Evolutionary conservation across 2,113 vertebrate genomes (phyloP), one percentile per base, ranked within the genome.

Genomic region (Solea senegalensis): DNA sequence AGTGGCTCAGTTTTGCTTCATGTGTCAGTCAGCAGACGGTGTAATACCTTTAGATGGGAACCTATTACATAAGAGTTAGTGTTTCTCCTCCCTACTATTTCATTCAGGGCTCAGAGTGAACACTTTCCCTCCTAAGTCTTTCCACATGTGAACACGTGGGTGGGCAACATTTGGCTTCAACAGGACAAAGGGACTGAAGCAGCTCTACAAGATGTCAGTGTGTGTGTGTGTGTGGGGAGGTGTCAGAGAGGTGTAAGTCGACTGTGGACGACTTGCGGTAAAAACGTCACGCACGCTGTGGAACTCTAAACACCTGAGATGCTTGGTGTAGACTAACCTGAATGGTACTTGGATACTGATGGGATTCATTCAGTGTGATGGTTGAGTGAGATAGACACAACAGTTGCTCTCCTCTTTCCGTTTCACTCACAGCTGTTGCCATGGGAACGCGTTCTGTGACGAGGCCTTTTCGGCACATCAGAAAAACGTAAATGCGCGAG

Each of bases 101-200:
- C 49, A 12, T 71, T 69, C 28, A 73, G 62, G 39, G 58, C 69
- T 27, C 3, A 45, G 40, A 74, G 13, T 11, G 64, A 62, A 41
- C 51, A 54, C 64, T 63, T 67, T 62, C 60, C 50, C 68, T 40
- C 13, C 64, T 2, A 74, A 89, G 60, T 77, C 79, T 72, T 88
- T 58, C 85, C 88, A 89, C 76, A 81, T 84, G 88, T 88, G 48
- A 61, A 69, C 41, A 34, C 40, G 76, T 78, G 85, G 81, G 83
- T 87, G 85, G 82, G 75, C 80, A 65, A 46, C 52, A 15, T 58
- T 80, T 52, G 54, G 61, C 55, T 68, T 55, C 14, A 55, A 40
- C 63, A 61, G 69, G 60, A 77, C 2, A 6, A 34, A 34, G 34
- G 34, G 34, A 34, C 34, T 72, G 55, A 83, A 76, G 62, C 27